Conservation (phyloP, 2,888 invertebrate genomes). For the Andrena minutula region DNA sequence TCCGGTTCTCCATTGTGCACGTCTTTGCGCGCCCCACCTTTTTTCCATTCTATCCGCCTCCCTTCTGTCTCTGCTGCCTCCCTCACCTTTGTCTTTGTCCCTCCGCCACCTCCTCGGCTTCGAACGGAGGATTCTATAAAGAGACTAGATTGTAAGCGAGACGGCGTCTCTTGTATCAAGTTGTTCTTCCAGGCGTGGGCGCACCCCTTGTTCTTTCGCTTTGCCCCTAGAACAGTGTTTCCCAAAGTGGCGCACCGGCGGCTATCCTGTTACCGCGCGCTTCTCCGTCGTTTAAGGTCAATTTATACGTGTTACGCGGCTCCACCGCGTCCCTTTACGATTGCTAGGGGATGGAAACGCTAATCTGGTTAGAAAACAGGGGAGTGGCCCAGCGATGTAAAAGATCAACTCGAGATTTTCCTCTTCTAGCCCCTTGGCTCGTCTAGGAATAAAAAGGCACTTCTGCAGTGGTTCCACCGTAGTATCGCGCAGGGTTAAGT, state of each 20-base stretch:
- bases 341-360: background rate
- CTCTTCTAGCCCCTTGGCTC: background rate
- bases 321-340: background rate
- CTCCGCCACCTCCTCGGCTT: constrained; percentile 50
- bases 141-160: constrained; percentile 78
- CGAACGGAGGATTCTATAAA: constrained; percentile 73
- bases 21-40: constrained; percentile 50
- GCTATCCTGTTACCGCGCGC: constrained; percentile 38
- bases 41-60: constrained; percentile 27
- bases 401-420: background rate
- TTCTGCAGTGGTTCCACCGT: too few relatives aligned
- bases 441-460: background rate
- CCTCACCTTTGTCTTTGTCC: constrained; percentile 52
- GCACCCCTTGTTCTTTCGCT: constrained; percentile 65
- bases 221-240: constrained; percentile 69
- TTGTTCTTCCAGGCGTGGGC: constrained; percentile 74
- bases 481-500: too few relatives aligned
- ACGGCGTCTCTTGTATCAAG: constrained; percentile 76
- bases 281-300: constrained; percentile 38
- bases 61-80: constrained; percentile 35
- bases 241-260: constrained; percentile 60
- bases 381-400: background rate
- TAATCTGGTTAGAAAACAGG: background rate
- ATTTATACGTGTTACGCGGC: constrained; percentile 30
- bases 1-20: constrained; percentile 79